Percentiles rank a stretch among this genome's conserved stretches.
Evolutionary conservation across 2,888 invertebrate species (phyloP).

Genomic region (Argynnis bischoffii): DNA sequence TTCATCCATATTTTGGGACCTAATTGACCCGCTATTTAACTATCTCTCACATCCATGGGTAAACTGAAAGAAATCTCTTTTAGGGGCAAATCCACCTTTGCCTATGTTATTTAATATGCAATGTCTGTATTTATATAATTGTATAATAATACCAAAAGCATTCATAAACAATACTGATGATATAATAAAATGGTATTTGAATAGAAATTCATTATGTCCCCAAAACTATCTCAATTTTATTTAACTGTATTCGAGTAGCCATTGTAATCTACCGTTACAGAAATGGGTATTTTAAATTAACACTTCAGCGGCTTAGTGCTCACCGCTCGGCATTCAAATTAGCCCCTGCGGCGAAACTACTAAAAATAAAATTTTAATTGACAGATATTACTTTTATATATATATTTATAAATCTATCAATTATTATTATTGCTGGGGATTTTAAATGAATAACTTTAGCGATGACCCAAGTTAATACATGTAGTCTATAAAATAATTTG

Average conservation of each 20-base stretch:
- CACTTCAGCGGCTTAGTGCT: conserved; percentile 16
- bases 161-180: too few species aligned
- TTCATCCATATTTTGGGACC: too few species aligned
- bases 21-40: too few species aligned
- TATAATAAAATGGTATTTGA: too few species aligned
- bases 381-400: conserved; percentile 29
- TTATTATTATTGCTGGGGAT: conserved; percentile 16
- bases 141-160: too few species aligned
- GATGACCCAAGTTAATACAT: neutral
- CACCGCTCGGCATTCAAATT: conserved; percentile 22
- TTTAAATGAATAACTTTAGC: conserved; percentile 12
- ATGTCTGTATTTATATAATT: too few species aligned
- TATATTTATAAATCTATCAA: conserved; percentile 25
- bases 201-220: neutral
- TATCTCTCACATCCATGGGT: too few species aligned
- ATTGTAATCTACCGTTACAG: conserved; percentile 25
- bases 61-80: too few species aligned
- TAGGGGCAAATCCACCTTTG: too few species aligned
- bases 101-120: too few species aligned
- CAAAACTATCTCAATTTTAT: neutral
- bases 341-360: conserved; percentile 34
- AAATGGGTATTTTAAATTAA: conserved; percentile 32
- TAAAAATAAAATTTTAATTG: conserved; percentile 32
- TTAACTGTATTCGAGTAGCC: neutral
- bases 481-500: too few species aligned